Evolutionary conservation across 2,888 invertebrate genomes (phyloP).

Genomic region (Axea sp.): DNA sequence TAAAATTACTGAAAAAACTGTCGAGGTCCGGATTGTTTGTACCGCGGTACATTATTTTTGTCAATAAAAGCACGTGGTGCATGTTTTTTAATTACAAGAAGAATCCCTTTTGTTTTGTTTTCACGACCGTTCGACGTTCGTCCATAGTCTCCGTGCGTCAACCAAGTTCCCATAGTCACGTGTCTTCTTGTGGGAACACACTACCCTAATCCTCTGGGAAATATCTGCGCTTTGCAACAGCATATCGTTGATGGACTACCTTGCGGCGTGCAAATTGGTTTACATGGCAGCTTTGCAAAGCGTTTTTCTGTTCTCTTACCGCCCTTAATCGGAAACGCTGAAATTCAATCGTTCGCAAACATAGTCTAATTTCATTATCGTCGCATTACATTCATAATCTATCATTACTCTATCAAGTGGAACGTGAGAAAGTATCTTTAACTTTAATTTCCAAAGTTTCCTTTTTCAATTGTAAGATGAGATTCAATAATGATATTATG

Average conservation of each 20-base stretch:
- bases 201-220: constrained; percentile 77
- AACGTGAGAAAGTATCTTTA: constrained; percentile 51
- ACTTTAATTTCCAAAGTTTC: too few relatives aligned
- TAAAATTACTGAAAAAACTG: constrained; percentile 21
- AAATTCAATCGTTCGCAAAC: constrained; percentile 54
- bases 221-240: constrained; percentile 72
- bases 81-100: constrained; percentile 67
- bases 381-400: constrained; percentile 30
- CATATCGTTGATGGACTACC: constrained; percentile 71
- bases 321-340: constrained; percentile 35
- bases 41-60: constrained; percentile 23
- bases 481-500: too few relatives aligned
- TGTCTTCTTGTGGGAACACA: constrained; percentile 74
- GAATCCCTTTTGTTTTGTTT: constrained; percentile 67
- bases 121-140: constrained; percentile 56
- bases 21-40: constrained; percentile 9
- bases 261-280: constrained; percentile 78
- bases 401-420: constrained; percentile 7
- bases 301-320: constrained; percentile 24
- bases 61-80: constrained; percentile 47
- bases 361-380: constrained; percentile 51
- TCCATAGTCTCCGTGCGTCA: constrained; percentile 2
- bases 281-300: constrained; percentile 68
- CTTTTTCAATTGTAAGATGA: too few relatives aligned
- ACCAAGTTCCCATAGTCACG: constrained; percentile 70